Percentiles rank a stretch among this genome's conserved stretches.
phyloP scores from a whole-genome alignment of 2,888 invertebrate species.

The Plemyria rubiginata region DNA sequence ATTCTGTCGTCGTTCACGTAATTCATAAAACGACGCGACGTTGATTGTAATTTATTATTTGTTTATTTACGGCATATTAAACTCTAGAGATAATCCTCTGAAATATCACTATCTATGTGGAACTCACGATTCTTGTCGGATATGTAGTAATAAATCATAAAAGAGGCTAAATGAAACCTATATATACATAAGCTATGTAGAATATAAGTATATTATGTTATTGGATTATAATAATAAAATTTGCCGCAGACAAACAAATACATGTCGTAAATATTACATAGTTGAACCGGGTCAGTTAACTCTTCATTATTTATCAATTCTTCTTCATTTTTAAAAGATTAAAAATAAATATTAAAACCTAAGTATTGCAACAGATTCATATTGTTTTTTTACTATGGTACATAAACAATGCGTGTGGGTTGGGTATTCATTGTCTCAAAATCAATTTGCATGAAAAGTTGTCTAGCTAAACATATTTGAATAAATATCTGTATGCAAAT shows the following conservation, averaged over 20 bases:
- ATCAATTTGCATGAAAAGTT: constrained; percentile 34
- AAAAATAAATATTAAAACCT: too few species aligned
- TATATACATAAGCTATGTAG: too few species aligned
- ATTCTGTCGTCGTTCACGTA: constrained; percentile 49
- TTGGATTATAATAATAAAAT: too few species aligned
- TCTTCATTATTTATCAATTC: too few species aligned
- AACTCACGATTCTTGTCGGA: not conserved
- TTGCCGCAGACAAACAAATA: too few species aligned
- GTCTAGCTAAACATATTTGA: constrained; percentile 34
- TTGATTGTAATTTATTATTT: constrained; percentile 58
- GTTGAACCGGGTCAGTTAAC: too few species aligned
- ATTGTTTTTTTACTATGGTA: not conserved
- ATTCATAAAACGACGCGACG: constrained; percentile 49
- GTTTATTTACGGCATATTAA: constrained; percentile 32
- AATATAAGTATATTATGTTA: too few species aligned
- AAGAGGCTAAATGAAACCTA: too few species aligned
- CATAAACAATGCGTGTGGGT: constrained; percentile 22
- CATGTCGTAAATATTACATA: too few species aligned
- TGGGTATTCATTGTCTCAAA: constrained; percentile 38
- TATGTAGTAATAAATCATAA: not conserved
- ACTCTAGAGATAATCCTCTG: not conserved
- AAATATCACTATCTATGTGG: not conserved
- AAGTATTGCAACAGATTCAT: not conserved
- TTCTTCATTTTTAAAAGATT: too few species aligned
- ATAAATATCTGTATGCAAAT: constrained; percentile 47